Base-by-base conservation (phyloP, 2,797 vertebrate species). In the Periophthalmus magnuspinnatus region DNA sequence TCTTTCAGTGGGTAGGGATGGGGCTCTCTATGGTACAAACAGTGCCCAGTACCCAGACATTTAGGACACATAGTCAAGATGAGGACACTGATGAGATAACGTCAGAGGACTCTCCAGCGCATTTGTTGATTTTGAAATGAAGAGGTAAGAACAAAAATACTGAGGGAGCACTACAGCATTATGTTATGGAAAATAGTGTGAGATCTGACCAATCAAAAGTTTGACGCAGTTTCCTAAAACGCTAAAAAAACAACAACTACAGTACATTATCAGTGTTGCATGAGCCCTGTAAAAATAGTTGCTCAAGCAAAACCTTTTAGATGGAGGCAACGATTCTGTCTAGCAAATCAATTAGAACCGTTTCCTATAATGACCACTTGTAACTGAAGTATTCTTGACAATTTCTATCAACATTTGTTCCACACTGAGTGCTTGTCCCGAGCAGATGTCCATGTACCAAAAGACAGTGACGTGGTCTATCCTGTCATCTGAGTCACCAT, bases 401-500 rank as follows among this genome's bases (percentile, higher is more conserved):
- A 9, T 60, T 14, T n/a, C 6, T 19, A 11, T 32, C 8, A 38
- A 62, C 38, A 62, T 55, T 45, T 63, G 16, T 19, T 65, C 22
- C 45, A 32, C 11, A 48, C 5, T 8, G 62, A 56, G 63, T 70
- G 69, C 79, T 82, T 82, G 78, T 71, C 70, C 69, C 36, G 50
- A 86, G 70, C 84, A 85, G 84, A 78, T 77, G 75, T 78, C 71
- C 33, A 36, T 1, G 52, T 69, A 65, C 77, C 72, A 66, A 58
- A 72, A 63, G 54, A n/a, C 24, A 68, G 61, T 81, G 78, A 89
- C 63, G 58, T 79, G 74, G 56, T 67, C 65, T 63, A 34, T 63
- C 69, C 78, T 74, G 81, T 77, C 52, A 72, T 65, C 14, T 81
- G 78, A 75, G 66, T 88, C 79, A 81, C 72, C 68, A 54, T 68